phyloP scores from a whole-genome alignment of 2,888 invertebrate genomes.

The Orchestes rusci region DNA sequence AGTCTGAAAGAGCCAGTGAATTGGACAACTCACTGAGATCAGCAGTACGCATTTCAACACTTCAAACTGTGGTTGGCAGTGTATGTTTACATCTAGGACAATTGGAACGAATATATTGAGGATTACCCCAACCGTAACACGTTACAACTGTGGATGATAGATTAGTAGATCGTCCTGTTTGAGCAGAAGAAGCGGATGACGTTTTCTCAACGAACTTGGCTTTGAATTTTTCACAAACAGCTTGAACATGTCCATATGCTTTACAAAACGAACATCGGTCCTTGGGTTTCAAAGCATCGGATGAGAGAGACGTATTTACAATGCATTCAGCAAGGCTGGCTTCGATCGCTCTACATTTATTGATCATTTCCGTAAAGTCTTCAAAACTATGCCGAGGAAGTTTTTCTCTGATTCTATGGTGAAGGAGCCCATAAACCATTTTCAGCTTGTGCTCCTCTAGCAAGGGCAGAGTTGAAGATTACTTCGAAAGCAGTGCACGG shows the following conservation, averaged over 20 bases:
- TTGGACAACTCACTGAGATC: not conserved
- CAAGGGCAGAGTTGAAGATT: not conserved
- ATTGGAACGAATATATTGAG: slow-evolving; percentile 1
- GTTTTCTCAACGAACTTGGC: slow-evolving; percentile 6
- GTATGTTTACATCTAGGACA: not conserved
- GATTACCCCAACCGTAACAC: slow-evolving; percentile 8
- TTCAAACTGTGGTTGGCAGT: not conserved
- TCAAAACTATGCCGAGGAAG: slow-evolving; percentile 2
- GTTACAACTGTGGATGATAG: not conserved
- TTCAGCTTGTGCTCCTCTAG: slow-evolving; percentile 5
- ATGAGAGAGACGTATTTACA: not conserved
- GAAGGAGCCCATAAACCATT: slow-evolving; percentile 7
- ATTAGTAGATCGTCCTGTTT: not conserved
- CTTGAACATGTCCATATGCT: not conserved
- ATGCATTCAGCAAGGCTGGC: slow-evolving; percentile 4
- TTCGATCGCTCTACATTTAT: slow-evolving; percentile 6
- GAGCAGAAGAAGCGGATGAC: not conserved
- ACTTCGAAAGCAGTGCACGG: not conserved
- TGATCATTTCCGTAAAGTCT: slow-evolving; percentile 3
- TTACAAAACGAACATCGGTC: slow-evolving; percentile 3
- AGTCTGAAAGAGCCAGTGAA: not conserved
- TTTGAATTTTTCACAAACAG: slow-evolving; percentile 6
- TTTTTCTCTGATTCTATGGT: slow-evolving; percentile 1
- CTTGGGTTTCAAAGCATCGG: not conserved
- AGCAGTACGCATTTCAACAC: slow-evolving; percentile 3